These are phyloP conservation scores for Dinoponera quadriceps DNA, from an alignment of 1,140 invertebrate genomes.

Conservation along the genomic window DNA sequence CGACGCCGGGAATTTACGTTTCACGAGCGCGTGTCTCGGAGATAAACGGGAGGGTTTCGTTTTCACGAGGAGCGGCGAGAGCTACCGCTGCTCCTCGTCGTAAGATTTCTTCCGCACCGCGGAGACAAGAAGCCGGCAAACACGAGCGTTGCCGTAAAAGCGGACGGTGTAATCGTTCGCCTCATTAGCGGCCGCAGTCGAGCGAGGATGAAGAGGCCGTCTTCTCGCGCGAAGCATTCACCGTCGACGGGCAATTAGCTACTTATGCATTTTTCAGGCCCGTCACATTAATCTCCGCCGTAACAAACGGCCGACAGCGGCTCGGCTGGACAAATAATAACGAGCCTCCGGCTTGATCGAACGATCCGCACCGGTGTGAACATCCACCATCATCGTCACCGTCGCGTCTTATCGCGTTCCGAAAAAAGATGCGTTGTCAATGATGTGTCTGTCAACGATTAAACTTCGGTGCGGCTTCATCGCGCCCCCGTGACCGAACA, in stretches of 20 bases:
- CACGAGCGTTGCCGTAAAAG: slow-evolving; percentile 40
- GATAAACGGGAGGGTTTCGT: slow-evolving; percentile 37
- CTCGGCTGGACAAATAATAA: slow-evolving; percentile 34
- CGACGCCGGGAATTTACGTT: slow-evolving; percentile 18
- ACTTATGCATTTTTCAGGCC: slow-evolving; percentile 52
- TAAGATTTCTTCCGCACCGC: slow-evolving; percentile 51
- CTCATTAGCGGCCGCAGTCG: slow-evolving; percentile 58
- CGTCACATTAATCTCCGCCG: slow-evolving; percentile 52
- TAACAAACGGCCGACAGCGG: slow-evolving; percentile 38
- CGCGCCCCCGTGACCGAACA: not conserved
- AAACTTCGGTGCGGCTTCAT: not conserved
- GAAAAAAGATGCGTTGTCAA: not conserved
- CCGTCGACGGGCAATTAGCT: slow-evolving; percentile 56
- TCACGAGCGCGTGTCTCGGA: not conserved
- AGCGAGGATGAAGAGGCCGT: slow-evolving; percentile 34
- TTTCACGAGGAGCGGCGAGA: not conserved
- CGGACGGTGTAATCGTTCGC: slow-evolving; percentile 49
- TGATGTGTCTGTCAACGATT: not conserved
- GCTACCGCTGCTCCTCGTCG: not conserved
- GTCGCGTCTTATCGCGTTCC: not conserved
- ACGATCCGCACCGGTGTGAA: slow-evolving; percentile 29
- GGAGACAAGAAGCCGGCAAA: slow-evolving; percentile 35
- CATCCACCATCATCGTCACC: not conserved
- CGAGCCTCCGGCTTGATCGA: slow-evolving; percentile 17
- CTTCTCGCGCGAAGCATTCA: slow-evolving; percentile 37